Base-by-base conservation (phyloP, 2,888 invertebrate species). In the Amphipyra berbera region DNA sequence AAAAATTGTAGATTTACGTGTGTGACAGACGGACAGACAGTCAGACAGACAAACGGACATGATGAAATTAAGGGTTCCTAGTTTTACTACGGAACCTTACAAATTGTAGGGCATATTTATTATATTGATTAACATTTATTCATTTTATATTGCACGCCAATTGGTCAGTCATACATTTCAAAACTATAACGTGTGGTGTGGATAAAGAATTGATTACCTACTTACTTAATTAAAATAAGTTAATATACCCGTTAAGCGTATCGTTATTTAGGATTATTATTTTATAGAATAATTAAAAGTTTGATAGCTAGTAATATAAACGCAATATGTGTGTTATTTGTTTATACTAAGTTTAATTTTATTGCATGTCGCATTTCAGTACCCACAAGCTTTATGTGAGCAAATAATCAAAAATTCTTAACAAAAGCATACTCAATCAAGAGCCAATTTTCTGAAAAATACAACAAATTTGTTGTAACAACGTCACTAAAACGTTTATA, bases 401-500 rank as follows among this genome's bases (percentile, higher is more conserved):
- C 12, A 50, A 63, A 57, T 50, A 68, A 68, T 58, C 46, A 44
- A 61, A 61, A 41, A 61, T 30, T 30, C 50, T 35, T 8, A 15
- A 37, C 40, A 42, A 55, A 59, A 67, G 30, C 15, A 52, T 54
- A 58, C 12, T 48, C 48, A 56, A 65, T 55, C 44, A 42, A 61
- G 60, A 60, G 27, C 15, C 53, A 69, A 72, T 68, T 64, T 57
- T 58, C 41, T 35, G 33, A 21, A 60, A 73, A 70, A 65, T 41
- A 45, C 56, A 54, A 54, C 44, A 61, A 67, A 76, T 73, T 47
- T 73, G 54, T 60, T 71, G 57, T 69, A 62, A 78, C 65, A 73
- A 62, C 69, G 65, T 61, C 64, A 61, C 68, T 73, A 65, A 67
- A 68, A 66, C 63, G 72, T 65, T 78, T 78, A 78, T 78, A 76